Evolutionary conservation across 2,888 invertebrate species (phyloP), one percentile per base, ranked within the genome.

Genomic region (Himalopsyche tibetana): DNA sequence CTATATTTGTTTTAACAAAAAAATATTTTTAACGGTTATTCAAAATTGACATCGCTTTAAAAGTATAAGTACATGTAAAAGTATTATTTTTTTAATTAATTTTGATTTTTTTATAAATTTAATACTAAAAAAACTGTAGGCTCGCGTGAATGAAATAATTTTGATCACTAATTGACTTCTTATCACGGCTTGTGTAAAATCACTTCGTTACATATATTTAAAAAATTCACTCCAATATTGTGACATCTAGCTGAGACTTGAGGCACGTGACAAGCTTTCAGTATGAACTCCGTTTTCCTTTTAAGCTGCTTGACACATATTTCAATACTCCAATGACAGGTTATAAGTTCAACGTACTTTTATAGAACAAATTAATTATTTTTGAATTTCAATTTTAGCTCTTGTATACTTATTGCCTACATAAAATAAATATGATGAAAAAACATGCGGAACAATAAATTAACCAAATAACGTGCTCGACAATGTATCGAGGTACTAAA

Each of bases 281-380:
- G 19, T 80, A 19, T 19, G 45, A 45, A 80, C 80, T 51, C 28
- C 80, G 80, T 45, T 80, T 80, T 42, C 45, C 80, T 80, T 80
- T 80, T 80, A 17, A 80, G 80, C 42, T 45, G 51, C 80, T 80
- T 80, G 80, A 45, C 80, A 80, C 80, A 80, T 19, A 45, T n/a
- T 45, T 80, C 80, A 80, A 80, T 80, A 80, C 51, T 80, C n/a
- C 45, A 80, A 80, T 80, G 80, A 42, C 45, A 80, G 80, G 80
- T 80, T 15, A 45, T 80, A 80, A 28, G 40, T 36, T 45, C 12
- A 28, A 19, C 45, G 80, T 38, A 74, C 74, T 74, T 28, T 28
- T 28, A 28, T 28, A 28, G 28, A 28, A 28, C 1, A 28, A 28
- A 28, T 28, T 28, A 28, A 28, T 28, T 28, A 28, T 2, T 28